Evolutionary conservation across 2,888 invertebrate genomes (phyloP), one percentile per base, ranked within the genome.

Genomic region (Cryptocephalus moraei): DNA sequence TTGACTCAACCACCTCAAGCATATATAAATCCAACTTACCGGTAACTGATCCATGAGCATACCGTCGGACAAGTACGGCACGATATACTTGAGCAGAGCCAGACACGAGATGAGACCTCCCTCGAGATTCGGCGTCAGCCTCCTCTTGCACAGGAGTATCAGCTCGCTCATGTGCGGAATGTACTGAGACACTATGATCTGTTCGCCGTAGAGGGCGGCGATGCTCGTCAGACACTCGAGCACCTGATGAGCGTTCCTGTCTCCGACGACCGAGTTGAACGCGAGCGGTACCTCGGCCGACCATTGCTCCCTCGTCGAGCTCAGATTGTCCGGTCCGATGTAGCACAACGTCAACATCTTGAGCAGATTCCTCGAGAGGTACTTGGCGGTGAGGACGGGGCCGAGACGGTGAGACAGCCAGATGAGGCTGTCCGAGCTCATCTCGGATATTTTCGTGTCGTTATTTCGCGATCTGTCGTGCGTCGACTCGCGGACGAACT

Each of bases 341-440:
- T 94, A 97, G 69, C 96, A 97, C 3, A 96, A 71, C 0, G 93
- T 90, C 45, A 97, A 72, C 90, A 97, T 94, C 62, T 94, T 82
- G 9, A 97, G 74, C 54, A 99, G 75, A 74, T 95, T 95, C 49
- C 91, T 79, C 0, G 94, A 89, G 32, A 97, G 76, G 72, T 91
- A 86, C 56, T 90, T 82, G 38, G 95, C 91, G 0, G 93, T 92
- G 22, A 97, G 75, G 41, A 96, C 91, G 0, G 97, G 96, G 0
- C 97, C 97, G 12, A 97, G 73, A 52, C 94, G 80, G 71, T 94
- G 91, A 0, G 93, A 85, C 49, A 97, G 65, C 95, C 96, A 96
- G 50, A 91, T 82, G 1, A 92, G 72, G 61, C 90, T 91, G 62
- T 91, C 91, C 0, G 84, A 81, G 62, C 89, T 87, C 82, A 91